Evolutionary conservation across 2,888 invertebrate species (phyloP).

Genomic region (Limnephilus rhombicus): DNA sequence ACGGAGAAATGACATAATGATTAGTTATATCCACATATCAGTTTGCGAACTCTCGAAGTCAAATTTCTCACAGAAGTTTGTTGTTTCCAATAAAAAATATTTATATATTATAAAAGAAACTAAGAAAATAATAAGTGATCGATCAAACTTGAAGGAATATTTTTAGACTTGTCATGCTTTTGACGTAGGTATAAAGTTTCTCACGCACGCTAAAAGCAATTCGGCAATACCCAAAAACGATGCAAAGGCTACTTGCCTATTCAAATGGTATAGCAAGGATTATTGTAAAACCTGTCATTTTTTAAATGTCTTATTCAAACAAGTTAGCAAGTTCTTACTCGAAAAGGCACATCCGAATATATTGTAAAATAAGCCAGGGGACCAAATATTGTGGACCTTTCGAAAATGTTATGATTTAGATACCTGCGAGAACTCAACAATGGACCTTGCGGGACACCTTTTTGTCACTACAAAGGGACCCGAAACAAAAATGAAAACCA

Average conservation of each 20-base stretch:
- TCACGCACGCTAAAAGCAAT: neutral
- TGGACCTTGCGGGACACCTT: neutral
- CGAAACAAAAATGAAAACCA: slow-evolving; percentile 29
- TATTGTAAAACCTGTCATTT: slow-evolving; percentile 18
- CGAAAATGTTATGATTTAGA: neutral
- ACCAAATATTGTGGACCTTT: neutral
- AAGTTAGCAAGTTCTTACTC: neutral
- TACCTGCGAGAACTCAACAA: neutral
- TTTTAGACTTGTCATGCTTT: neutral
- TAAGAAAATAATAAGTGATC: slow-evolving; percentile 10
- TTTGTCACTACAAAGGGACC: slow-evolving; percentile 30
- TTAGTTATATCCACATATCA: too few species aligned
- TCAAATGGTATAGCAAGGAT: slow-evolving; percentile 28
- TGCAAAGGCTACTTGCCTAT: slow-evolving; percentile 7
- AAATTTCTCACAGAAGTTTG: neutral
- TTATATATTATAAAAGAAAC: neutral
- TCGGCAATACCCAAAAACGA: neutral
- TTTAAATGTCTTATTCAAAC: slow-evolving; percentile 3
- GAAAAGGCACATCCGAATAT: neutral
- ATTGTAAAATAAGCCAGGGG: neutral
- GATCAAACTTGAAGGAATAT: slow-evolving; percentile 14
- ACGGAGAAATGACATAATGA: too few species aligned
- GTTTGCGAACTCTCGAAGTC: neutral
- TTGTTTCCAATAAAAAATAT: neutral
- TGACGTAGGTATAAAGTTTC: slow-evolving; percentile 16